Conservation (phyloP, 2,113 vertebrate species). For the Notothenia rossii region DNA sequence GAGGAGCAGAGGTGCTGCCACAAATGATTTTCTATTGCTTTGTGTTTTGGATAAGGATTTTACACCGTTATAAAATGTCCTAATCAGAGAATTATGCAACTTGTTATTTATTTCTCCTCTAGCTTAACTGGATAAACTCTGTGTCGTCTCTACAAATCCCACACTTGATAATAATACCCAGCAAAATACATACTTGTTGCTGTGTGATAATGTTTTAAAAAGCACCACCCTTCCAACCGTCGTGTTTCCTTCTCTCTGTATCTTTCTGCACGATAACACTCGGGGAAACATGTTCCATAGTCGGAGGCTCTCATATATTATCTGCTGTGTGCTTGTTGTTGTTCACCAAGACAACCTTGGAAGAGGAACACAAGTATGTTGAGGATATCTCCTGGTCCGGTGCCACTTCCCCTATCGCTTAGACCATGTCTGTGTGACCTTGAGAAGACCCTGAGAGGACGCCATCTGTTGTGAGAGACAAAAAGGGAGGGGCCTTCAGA, state of each 20-base stretch:
- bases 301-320: constrained; percentile 41
- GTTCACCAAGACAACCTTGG: constrained; percentile 51
- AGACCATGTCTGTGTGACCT: constrained; percentile 31
- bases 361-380: constrained; percentile 48
- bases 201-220: constrained; percentile 24
- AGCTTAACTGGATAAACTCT: neutral
- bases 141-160: neutral
- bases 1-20: neutral
- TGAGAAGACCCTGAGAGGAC: constrained; percentile 35
- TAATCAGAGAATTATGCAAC: neutral
- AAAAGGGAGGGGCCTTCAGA: constrained; percentile 26
- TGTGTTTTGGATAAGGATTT: neutral
- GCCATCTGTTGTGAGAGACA: constrained; percentile 30
- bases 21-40: neutral
- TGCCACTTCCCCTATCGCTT: constrained; percentile 46
- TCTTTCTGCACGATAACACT: constrained; percentile 49
- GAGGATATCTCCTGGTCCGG: constrained; percentile 45
- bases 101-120: neutral
- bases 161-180: neutral
- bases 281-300: constrained; percentile 45
- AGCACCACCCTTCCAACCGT: constrained; percentile 13
- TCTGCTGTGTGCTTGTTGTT: constrained; percentile 37
- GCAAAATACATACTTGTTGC: constrained; percentile 15
- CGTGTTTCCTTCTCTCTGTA: constrained; percentile 14
- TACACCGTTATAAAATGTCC: neutral